Base-by-base conservation (phyloP, 2,888 invertebrate genomes). In the Augiades crinisus region DNA sequence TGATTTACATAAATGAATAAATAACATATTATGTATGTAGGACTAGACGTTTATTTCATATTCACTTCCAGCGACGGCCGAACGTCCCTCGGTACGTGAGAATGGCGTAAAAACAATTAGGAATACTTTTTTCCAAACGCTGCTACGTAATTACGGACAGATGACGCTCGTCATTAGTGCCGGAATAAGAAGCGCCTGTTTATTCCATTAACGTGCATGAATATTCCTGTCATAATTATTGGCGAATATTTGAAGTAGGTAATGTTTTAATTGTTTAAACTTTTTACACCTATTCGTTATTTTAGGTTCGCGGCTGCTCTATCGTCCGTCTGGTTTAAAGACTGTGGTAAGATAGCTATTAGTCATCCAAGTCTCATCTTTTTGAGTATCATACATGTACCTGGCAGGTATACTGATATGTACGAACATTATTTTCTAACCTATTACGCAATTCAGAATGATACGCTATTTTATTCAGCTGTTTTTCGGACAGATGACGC, bases 81-180 rank as follows among this genome's bases (percentile, higher is more conserved):
- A 57, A 53, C 50, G 52, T 60, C 59, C 60, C 54, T 46, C 53
- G 57, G 57, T 61, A 56, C 61, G 61, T 65, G 63, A 57, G 59
- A 71, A 70, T 64, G 67, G 65, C 67, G 70, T 74, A 76, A 79
- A 83, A 82, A 81, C 78, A 81, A 81, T 79, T 79, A 81, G 67
- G 60, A 47, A 34, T 41, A 30, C 44, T 61, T 59, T 64, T 73
- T 65, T 61, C 73, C 58, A 63, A 70, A 72, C 80, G 78, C 75
- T 76, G 75, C 72, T 60, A 58, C 58, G 78, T 81, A 81, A 86
- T 86, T 85, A 84, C 76, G 57, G 56, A 60, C 85, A 83, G 85
- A 81, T 84, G 86, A 72, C 81, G 79, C 57, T 62, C 62, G 70
- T 77, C 80, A 78, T 83, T 84, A 81, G 76, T 65, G 58, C 43